Evolutionary conservation across 1,140 invertebrate genomes (phyloP).

Genomic region (Muscidifurax raptorellus): DNA sequence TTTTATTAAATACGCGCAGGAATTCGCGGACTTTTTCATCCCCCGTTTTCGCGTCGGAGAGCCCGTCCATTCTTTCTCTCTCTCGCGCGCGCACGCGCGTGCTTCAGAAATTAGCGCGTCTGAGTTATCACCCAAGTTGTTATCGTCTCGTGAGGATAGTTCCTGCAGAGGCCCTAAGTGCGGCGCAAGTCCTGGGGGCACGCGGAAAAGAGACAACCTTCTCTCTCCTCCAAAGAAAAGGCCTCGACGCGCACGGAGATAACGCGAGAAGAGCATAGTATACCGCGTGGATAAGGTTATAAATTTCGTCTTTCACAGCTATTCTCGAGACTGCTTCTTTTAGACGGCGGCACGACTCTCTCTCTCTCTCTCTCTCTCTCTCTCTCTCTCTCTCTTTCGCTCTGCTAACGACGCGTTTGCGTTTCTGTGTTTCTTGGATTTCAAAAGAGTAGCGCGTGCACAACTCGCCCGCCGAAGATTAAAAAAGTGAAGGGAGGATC

Average conservation of each 20-base stretch:
- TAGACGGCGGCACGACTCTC: background rate
- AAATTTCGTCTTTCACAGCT: constrained; percentile 5
- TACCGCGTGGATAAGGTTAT: constrained; percentile 55
- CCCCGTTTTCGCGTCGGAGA: background rate
- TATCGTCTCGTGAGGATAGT: constrained; percentile 60
- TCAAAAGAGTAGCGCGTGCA: background rate
- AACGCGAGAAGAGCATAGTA: too few species aligned
- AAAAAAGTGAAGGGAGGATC: constrained; percentile 35
- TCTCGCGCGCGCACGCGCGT: background rate
- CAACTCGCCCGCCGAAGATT: background rate
- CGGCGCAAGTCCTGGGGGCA: constrained; percentile 53
- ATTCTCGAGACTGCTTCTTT: background rate
- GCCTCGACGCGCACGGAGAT: constrained; percentile 44
- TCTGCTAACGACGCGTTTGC: background rate
- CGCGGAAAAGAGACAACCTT: constrained; percentile 54
- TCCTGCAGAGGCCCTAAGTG: constrained; percentile 45
- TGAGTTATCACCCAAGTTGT: constrained; percentile 61
- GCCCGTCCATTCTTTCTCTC: background rate
- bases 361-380: background rate
- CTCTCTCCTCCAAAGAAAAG: constrained; percentile 37
- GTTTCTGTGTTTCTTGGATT: background rate
- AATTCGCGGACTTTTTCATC: constrained; percentile 8
- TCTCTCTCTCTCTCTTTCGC: background rate
- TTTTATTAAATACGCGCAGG: constrained; percentile 32
- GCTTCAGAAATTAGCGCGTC: constrained; percentile 56